Conservation (phyloP, 2,888 invertebrate species). For the Drosophila eohydei region DNA sequence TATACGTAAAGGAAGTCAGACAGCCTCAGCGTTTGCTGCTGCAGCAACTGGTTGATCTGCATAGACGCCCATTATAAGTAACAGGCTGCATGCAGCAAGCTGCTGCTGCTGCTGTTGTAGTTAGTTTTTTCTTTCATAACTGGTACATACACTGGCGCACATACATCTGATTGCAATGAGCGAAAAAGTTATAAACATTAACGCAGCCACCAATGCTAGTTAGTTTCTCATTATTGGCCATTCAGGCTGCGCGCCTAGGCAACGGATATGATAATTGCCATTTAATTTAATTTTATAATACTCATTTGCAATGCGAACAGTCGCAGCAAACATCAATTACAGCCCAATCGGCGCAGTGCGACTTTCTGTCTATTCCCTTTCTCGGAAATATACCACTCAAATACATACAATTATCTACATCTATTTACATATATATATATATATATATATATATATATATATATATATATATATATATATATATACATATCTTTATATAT, state of each 20-base stretch:
- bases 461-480: background rate
- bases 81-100: conserved; percentile 29
- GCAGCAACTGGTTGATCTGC: conserved; percentile 62
- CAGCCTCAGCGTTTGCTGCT: conserved; percentile 22
- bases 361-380: conserved; percentile 19
- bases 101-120: conserved; percentile 3
- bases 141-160: conserved; percentile 13
- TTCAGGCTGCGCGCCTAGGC: conserved; percentile 24
- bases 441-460: conserved; percentile 1
- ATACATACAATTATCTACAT: background rate
- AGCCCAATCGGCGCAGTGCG: conserved; percentile 39
- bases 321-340: conserved; percentile 31
- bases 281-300: conserved; percentile 55
- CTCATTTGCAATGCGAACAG: conserved; percentile 31
- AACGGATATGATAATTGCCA: conserved; percentile 66
- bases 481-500: background rate
- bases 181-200: conserved; percentile 59
- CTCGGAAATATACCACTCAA: background rate
- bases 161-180: conserved; percentile 13
- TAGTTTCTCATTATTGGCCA: conserved; percentile 63
- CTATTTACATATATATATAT: background rate
- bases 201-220: conserved; percentile 42
- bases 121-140: conserved; percentile 51
- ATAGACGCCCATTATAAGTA: conserved; percentile 65
- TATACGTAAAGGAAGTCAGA: conserved; percentile 66